Base-by-base conservation (phyloP, 2,797 vertebrate species). In the Spinus olivaceus region DNA sequence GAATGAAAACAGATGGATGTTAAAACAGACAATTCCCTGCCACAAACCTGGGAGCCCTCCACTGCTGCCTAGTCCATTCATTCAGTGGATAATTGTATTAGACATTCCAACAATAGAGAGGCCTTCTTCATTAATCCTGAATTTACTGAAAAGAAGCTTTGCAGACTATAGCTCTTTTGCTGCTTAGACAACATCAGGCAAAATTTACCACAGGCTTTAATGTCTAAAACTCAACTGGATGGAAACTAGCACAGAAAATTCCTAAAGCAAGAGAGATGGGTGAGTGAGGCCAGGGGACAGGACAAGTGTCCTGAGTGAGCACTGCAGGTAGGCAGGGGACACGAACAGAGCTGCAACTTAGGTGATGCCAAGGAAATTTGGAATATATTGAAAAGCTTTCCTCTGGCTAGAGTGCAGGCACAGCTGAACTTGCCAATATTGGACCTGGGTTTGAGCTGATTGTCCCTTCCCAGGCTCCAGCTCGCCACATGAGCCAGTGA, bases 1-100 rank as follows among this genome's bases (percentile, higher is more conserved):
- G 94, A 97, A 96, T 95, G 95, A 97, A 97, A 97, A 96, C 94
- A 97, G 97, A 97, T 95, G 95, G 95, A 96, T 96, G 97, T 95
- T 95, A 96, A 96, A 96, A 77, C 93, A 97, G 96, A 91, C 95
- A 97, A 91, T 96, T 97, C 96, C 90, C 92, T 79, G 56, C 94
- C 94, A 73, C 32, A 30, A 96, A 95, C 92, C 92, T 94, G 78
- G 80, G 94, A 97, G 92, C 94, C 95, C 89, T 96, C 92, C 87
- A 13, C 88, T 59, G 83, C 96, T 92, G 93, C 92, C 95, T 95
- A 53, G 81, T 89, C 90, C 53, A 33, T 92, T 97, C 96, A 94
- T 95, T 94, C 94, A 80, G 86, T 91, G 95, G 92, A 78, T 96
- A 97, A 96, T 95, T 97, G 95, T 96, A 92, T 94, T 96, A 97